Evolutionary conservation across 2,888 invertebrate species (phyloP).

Genomic region (Proisotoma minuta): DNA sequence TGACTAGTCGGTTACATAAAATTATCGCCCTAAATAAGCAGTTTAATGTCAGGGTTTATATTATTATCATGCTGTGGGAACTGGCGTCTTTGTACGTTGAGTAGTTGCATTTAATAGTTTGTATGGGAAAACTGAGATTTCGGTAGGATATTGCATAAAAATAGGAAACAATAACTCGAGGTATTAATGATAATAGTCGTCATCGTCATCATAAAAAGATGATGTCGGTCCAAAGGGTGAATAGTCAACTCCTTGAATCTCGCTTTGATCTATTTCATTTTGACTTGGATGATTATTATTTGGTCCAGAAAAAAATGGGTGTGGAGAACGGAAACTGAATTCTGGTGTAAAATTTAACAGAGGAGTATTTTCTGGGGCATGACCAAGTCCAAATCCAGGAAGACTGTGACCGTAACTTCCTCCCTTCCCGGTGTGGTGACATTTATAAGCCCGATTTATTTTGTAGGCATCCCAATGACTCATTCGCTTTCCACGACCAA

Average conservation of each 20-base stretch:
- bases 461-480: constrained; percentile 29
- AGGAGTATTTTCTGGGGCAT: constrained; percentile 13
- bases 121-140: no score
- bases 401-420: constrained; percentile 4
- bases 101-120: no score
- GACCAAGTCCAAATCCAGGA: constrained; percentile 8
- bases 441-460: constrained; percentile 33
- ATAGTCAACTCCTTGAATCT: neutral
- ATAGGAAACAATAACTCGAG: neutral
- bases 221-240: neutral
- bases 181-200: constrained; percentile 1
- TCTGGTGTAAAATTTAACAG: neutral
- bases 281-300: neutral
- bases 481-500: constrained; percentile 28
- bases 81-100: no score
- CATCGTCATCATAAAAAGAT: neutral
- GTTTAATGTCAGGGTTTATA: no score
- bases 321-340: neutral
- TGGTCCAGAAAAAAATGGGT: constrained; percentile 2
- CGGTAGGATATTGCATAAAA: neutral
- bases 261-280: constrained; percentile 1
- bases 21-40: no score
- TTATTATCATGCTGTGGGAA: no score
- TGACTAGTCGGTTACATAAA: no score
- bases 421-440: constrained; percentile 15